Conservation (phyloP, 2,888 invertebrate genomes). For the Phengaris alcon region DNA sequence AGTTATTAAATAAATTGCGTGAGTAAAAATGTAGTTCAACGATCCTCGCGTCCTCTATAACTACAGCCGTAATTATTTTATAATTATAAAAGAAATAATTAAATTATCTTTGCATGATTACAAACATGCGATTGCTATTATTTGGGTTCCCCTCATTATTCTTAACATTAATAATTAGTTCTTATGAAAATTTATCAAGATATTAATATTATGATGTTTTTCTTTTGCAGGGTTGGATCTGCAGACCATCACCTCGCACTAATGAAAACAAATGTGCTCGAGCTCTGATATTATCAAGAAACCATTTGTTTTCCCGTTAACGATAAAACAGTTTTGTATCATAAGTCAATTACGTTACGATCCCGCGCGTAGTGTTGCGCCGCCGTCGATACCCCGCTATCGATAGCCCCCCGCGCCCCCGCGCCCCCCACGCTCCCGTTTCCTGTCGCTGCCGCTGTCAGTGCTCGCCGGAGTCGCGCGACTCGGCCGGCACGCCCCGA, state of each 20-base stretch:
- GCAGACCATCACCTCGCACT: slow-evolving; percentile 59
- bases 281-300: slow-evolving; percentile 54
- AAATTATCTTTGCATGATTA: neutral
- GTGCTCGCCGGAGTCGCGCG: slow-evolving; percentile 78
- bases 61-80: slow-evolving; percentile 13
- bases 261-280: slow-evolving; percentile 62
- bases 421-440: slow-evolving; percentile 64
- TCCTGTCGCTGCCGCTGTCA: slow-evolving; percentile 67
- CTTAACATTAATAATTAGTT: slow-evolving; percentile 18
- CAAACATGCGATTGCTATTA: slow-evolving; percentile 6
- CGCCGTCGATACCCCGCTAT: slow-evolving; percentile 53
- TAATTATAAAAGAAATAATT: slow-evolving; percentile 1
- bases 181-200: neutral
- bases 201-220: slow-evolving; percentile 40
- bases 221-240: slow-evolving; percentile 69
- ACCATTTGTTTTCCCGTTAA: slow-evolving; percentile 47
- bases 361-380: slow-evolving; percentile 50
- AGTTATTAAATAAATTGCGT: neutral
- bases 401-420: slow-evolving; percentile 49
- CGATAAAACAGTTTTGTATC: slow-evolving; percentile 25
- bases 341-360: slow-evolving; percentile 57
- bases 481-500: slow-evolving; percentile 77
- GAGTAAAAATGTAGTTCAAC: slow-evolving; percentile 16
- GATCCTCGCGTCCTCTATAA: slow-evolving; percentile 11
- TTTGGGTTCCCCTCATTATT: neutral